These are phyloP conservation scores for Eupithecia tripunctaria DNA, from an alignment of 2,888 invertebrate species.

Conservation along the genomic window DNA sequence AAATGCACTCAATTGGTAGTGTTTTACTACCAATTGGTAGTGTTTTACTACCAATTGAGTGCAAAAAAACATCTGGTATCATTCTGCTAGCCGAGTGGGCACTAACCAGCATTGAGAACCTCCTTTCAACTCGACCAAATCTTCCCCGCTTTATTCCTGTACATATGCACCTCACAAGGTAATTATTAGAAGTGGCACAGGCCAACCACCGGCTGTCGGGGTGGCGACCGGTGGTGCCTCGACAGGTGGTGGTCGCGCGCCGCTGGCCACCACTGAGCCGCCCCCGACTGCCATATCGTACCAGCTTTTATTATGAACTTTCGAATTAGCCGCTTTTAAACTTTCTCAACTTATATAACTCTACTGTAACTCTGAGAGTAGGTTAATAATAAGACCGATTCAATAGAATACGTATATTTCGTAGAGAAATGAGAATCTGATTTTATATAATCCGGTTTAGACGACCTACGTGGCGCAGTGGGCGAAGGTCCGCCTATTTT, in stretches of 20 bases:
- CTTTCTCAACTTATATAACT: slow-evolving; percentile 6
- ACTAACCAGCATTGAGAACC: too few relatives aligned
- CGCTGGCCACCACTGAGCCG: slow-evolving; percentile 58
- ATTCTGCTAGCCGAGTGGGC: too few relatives aligned
- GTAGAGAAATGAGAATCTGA: not conserved
- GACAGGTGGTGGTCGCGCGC: slow-evolving; percentile 81
- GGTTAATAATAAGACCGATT: not conserved
- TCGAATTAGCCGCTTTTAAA: slow-evolving; percentile 18
- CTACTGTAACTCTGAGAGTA: not conserved
- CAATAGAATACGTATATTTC: not conserved
- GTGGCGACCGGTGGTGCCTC: slow-evolving; percentile 59
- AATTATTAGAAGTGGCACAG: slow-evolving; percentile 19
- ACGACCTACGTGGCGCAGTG: too few relatives aligned
- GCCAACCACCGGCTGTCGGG: slow-evolving; percentile 54
- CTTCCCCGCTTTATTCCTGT: not conserved
- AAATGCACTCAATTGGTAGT: too few relatives aligned
- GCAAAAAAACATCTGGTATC: too few relatives aligned
- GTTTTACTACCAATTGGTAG: too few relatives aligned
- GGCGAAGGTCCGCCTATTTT: too few relatives aligned
- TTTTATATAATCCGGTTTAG: too few relatives aligned
- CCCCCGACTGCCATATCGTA: slow-evolving; percentile 55
- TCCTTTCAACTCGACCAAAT: too few relatives aligned
- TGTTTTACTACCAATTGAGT: too few relatives aligned
- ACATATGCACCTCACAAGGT: slow-evolving; percentile 1
- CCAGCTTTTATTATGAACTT: slow-evolving; percentile 43